Base-by-base conservation (phyloP, 1,140 invertebrate genomes). In the Asbolus verrucosus region DNA sequence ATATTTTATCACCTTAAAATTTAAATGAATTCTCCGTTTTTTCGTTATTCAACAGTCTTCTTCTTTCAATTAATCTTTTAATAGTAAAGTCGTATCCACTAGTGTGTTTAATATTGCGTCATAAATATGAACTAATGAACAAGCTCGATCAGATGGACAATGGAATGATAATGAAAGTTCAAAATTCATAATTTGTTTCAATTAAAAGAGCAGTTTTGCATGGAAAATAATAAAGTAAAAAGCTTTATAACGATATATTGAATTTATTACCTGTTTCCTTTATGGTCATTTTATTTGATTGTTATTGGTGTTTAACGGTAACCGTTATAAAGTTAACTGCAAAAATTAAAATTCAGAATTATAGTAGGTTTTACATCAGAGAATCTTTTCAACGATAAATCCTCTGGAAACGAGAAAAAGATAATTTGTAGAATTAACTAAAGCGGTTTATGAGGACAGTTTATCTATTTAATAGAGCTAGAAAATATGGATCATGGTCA, bases 221-320 rank as follows among this genome's bases (percentile, higher is more conserved):
- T 2, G 33, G 5, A 36, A 6, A 2, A 36, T 36, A 36, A 36
- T 11, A 36, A 11, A 36, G 5, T 6, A 4, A 36, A 50, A 50
- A 16, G 39, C 4, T 15, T 16, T 5, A 18, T 16, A 43, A 43
- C 11, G 39, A 43, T 43, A 43, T 5, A 43, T 43, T 43, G 3
- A 43, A 43, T 43, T 43, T 43, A 43, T 14, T 14, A 14, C 39
- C 39, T 14, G 16, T 16, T 43, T 43, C 13, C 39, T n/a, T n/a
- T 16, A 43, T 11, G 33, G 33, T n/a, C 33, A 36, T 11, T 36
- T 11, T 11, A n/a, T 43, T 38, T 43, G 39, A 43, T 43, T 43
- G 39, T 43, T 43, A 43, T 43, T 16, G 9, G 13, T 9, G 5
- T 43, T 43, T 43, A 43, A 43, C 39, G 39, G 39, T 43, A 43